Evolutionary conservation across 2,888 invertebrate species (phyloP).

Genomic region (Pachymerium ferrugineum): DNA sequence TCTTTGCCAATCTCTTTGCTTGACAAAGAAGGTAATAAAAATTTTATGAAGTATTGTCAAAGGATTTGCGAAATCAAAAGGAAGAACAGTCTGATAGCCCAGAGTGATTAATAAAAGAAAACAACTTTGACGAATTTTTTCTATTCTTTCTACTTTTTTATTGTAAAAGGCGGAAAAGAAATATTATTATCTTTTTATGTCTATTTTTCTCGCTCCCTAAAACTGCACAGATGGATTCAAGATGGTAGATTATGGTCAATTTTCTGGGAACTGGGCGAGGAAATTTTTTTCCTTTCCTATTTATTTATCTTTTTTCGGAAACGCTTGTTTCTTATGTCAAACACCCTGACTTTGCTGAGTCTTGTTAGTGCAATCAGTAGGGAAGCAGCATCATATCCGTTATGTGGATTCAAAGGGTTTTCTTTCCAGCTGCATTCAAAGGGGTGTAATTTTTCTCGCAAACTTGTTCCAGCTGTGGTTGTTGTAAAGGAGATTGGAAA

Average conservation of each 20-base stretch:
- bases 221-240: conserved; percentile 16
- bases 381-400: conserved; percentile 22
- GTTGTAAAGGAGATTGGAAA: conserved; percentile 22
- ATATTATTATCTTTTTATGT: conserved; percentile 27
- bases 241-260: conserved; percentile 23
- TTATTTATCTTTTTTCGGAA: background rate
- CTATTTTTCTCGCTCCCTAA: background rate
- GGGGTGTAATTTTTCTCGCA: conserved; percentile 23
- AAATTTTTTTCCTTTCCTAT: background rate
- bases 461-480: conserved; percentile 27
- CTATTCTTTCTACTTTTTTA: too few species aligned
- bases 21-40: conserved; percentile 19
- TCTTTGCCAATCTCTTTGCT: conserved; percentile 13
- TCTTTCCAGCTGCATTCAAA: conserved; percentile 27
- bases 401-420: conserved; percentile 24
- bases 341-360: background rate
- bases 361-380: conserved; percentile 1
- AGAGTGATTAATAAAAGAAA: conserved; percentile 17
- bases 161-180: too few species aligned
- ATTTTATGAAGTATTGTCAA: conserved; percentile 23
- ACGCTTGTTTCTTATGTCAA: conserved; percentile 6
- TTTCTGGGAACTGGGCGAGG: conserved; percentile 1
- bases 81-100: background rate
- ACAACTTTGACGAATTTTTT: background rate
- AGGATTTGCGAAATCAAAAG: conserved; percentile 17